These are phyloP conservation scores for Pithys albifrons DNA, from an alignment of 2,113 vertebrate genomes.

Conservation along the genomic window DNA sequence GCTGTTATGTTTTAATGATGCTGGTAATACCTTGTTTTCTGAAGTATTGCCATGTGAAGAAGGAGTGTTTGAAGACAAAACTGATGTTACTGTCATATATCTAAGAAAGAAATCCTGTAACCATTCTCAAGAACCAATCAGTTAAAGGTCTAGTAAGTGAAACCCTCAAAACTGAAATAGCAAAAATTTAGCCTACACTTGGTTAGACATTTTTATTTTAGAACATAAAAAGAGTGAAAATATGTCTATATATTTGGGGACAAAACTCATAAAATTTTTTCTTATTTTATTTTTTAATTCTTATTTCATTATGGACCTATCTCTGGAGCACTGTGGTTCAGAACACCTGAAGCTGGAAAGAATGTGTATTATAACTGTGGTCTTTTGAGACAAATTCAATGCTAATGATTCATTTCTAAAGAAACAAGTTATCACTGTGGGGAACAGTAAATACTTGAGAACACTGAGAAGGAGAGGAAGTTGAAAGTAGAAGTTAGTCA, in stretches of 20 bases:
- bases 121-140: not conserved
- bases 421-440: not conserved
- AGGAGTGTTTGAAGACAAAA: not conserved
- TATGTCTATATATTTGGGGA: not conserved
- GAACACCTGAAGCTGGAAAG: not conserved
- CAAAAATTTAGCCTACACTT: not conserved
- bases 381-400: slow-evolving; percentile 43
- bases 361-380: not conserved
- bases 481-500: not conserved
- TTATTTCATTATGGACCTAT: not conserved
- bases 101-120: not conserved
- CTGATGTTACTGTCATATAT: not conserved
- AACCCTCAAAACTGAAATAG: not conserved
- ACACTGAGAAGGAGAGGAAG: not conserved
- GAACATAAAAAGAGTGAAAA: not conserved
- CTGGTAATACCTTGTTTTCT: not conserved
- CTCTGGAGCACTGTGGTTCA: not conserved
- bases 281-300: not conserved
- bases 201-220: not conserved
- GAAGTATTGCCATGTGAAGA: not conserved
- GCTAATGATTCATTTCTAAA: slow-evolving; percentile 44
- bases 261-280: not conserved
- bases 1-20: not conserved
- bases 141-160: not conserved
- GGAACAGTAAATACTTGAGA: slow-evolving; percentile 19